Evolutionary conservation across 2,888 invertebrate species (phyloP).

Genomic region (Pheosia gnoma): DNA sequence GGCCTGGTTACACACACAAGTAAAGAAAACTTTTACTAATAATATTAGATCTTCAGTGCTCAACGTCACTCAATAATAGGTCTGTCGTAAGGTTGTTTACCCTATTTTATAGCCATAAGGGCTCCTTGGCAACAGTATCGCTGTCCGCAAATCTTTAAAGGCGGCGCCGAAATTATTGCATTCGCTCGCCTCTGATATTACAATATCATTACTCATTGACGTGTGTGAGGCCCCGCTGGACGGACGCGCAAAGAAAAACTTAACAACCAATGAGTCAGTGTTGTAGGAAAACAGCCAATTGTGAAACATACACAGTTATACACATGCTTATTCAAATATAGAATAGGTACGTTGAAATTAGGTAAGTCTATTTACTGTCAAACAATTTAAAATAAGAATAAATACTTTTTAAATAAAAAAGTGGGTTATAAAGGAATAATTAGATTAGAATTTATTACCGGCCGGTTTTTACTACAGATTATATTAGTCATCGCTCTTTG

Average conservation of each 20-base stretch:
- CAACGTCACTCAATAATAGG: conserved; percentile 1
- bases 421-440: no score
- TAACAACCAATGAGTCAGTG: conserved; percentile 44
- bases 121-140: conserved; percentile 24
- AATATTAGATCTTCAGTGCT: no score
- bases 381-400: not conserved
- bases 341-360: not conserved
- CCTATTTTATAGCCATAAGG: conserved; percentile 2
- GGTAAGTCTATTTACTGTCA: not conserved
- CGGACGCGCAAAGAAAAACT: conserved; percentile 54
- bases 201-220: conserved; percentile 66
- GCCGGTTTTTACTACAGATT: not conserved
- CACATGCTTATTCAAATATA: conserved; percentile 30
- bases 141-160: conserved; percentile 22
- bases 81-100: conserved; percentile 1
- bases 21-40: no score
- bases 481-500: not conserved
- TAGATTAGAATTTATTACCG: not conserved
- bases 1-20: no score
- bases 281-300: conserved; percentile 25
- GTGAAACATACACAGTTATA: conserved; percentile 24
- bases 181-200: conserved; percentile 43
- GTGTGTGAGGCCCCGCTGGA: conserved; percentile 52
- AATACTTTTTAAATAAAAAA: not conserved
- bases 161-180: conserved; percentile 44